Percentiles rank a stretch among this genome's conserved stretches.
Conservation (phyloP, 2,113 vertebrate genomes). For the Tinamus guttatus region DNA sequence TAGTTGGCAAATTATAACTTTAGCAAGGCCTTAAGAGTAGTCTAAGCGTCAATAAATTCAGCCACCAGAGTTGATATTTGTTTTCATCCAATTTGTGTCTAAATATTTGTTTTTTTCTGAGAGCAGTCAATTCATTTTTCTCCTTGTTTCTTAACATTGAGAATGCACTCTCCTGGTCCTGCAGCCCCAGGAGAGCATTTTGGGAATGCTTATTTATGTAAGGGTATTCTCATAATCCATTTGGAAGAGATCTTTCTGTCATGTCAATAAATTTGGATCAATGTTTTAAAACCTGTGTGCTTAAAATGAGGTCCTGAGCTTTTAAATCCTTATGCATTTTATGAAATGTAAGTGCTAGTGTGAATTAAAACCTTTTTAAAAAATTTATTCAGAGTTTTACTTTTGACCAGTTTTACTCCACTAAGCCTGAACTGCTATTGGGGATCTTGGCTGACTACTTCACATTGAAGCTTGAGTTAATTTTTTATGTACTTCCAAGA, state of each 20-base stretch:
- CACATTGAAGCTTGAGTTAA: not conserved
- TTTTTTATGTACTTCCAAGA: not conserved
- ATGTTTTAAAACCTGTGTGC: not conserved
- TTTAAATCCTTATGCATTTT: not conserved
- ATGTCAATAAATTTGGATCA: not conserved
- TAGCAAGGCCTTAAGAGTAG: constrained; percentile 31
- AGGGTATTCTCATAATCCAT: not conserved
- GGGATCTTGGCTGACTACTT: not conserved
- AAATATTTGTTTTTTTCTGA: constrained; percentile 37
- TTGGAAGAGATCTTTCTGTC: not conserved
- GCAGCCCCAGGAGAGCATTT: not conserved
- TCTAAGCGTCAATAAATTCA: constrained; percentile 64
- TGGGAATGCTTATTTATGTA: not conserved
- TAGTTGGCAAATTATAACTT: constrained; percentile 53
- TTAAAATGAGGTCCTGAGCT: not conserved
- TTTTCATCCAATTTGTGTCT: constrained; percentile 42
- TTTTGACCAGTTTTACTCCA: not conserved
- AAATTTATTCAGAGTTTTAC: not conserved
- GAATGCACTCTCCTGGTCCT: not conserved
- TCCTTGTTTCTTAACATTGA: constrained; percentile 42
- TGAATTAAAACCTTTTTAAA: not conserved
- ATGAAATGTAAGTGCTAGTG: not conserved
- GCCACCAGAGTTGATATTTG: constrained; percentile 33
- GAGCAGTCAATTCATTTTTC: constrained; percentile 47
- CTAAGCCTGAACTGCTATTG: not conserved